phyloP scores from a whole-genome alignment of 2,888 invertebrate species.

The Bhutanitis thaidina region DNA sequence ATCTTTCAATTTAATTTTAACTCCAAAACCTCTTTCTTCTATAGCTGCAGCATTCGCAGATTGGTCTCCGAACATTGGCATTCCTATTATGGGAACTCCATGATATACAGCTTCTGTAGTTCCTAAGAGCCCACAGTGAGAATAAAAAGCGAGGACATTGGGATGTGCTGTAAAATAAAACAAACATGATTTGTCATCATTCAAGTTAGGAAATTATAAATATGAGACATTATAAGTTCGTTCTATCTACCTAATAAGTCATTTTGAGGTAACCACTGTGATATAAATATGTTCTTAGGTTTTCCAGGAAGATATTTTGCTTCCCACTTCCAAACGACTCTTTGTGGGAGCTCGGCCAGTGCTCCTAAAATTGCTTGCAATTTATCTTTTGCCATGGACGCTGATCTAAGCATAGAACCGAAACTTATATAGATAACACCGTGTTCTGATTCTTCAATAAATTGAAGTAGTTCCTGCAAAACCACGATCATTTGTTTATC shows the following conservation, averaged over 20 bases:
- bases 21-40: conserved; percentile 75
- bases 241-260: no score
- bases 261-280: conserved; percentile 83
- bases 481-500: background rate
- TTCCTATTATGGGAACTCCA: conserved; percentile 79
- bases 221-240: no score
- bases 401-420: conserved; percentile 85
- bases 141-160: conserved; percentile 75
- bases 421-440: conserved; percentile 88
- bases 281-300: conserved; percentile 77
- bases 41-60: conserved; percentile 74
- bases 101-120: conserved; percentile 78
- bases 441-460: conserved; percentile 81
- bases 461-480: conserved; percentile 78
- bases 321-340: conserved; percentile 89
- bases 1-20: conserved; percentile 56
- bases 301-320: conserved; percentile 73
- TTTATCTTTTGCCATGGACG: conserved; percentile 80
- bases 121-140: conserved; percentile 79
- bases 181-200: background rate
- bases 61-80: conserved; percentile 82
- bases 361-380: conserved; percentile 80
- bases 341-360: conserved; percentile 81
- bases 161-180: conserved; percentile 57
- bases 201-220: background rate